Conservation (phyloP, 1,140 invertebrate genomes). For the Coptotermes formosanus region DNA sequence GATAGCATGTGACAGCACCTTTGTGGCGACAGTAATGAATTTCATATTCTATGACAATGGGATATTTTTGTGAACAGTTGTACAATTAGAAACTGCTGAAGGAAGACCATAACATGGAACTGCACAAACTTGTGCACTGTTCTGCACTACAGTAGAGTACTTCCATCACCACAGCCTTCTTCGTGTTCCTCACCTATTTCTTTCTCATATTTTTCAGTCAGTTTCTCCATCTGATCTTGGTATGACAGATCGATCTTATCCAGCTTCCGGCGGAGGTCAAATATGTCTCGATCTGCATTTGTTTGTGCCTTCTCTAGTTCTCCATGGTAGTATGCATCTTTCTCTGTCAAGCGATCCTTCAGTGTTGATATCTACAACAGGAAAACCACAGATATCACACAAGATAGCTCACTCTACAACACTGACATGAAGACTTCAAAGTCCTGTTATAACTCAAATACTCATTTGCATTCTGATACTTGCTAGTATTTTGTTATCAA, state of each 20-base stretch:
- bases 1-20: no score
- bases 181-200: constrained; percentile 52
- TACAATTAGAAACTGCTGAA: no score
- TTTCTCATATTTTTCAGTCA: constrained; percentile 54
- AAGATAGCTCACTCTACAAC: background rate
- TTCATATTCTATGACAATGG: no score
- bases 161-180: background rate
- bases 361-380: constrained; percentile 54
- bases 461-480: no score
- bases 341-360: constrained; percentile 53
- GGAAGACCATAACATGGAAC: no score
- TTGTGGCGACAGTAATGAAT: no score
- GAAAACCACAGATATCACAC: background rate
- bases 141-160: background rate
- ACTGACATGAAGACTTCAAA: background rate
- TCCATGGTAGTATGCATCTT: constrained; percentile 54
- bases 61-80: no score
- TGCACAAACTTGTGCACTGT: no score
- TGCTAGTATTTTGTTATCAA: no score
- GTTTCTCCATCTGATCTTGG: constrained; percentile 57
- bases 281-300: constrained; percentile 53
- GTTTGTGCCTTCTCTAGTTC: constrained; percentile 56
- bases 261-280: constrained; percentile 55
- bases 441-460: no score
- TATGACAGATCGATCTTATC: constrained; percentile 56